Evolutionary conservation across 2,888 invertebrate genomes (phyloP).

Genomic region (Yponomeuta malinellus): DNA sequence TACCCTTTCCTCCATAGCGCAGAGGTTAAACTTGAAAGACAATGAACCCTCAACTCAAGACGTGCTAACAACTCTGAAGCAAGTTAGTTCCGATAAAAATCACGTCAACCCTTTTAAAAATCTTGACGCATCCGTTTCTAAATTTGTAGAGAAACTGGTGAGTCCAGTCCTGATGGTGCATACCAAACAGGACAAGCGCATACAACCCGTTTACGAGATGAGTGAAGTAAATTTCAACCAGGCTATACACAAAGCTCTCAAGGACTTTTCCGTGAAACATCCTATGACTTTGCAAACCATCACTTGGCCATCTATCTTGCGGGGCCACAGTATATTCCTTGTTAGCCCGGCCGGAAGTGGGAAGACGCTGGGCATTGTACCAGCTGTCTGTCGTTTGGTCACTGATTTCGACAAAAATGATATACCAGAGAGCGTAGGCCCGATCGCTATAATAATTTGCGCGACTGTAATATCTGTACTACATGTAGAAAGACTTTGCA

Average conservation of each 20-base stretch:
- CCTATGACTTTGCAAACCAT: conserved; percentile 79
- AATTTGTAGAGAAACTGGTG: conserved; percentile 60
- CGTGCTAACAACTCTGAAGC: conserved; percentile 17
- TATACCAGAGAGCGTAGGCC: conserved; percentile 65
- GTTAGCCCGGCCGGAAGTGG: conserved; percentile 77
- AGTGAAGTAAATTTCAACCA: conserved; percentile 49
- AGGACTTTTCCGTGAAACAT: conserved; percentile 43
- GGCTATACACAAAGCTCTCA: conserved; percentile 43
- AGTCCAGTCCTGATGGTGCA: conserved; percentile 61
- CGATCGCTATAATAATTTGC: conserved; percentile 80
- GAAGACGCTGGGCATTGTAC: conserved; percentile 82
- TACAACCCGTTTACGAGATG: conserved; percentile 42
- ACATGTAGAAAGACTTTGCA: conserved; percentile 54
- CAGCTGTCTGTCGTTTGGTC: conserved; percentile 79
- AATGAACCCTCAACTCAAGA: neutral
- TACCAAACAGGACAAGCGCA: conserved; percentile 46
- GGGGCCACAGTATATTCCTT: conserved; percentile 79
- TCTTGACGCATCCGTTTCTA: conserved; percentile 46
- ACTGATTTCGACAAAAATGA: conserved; percentile 48
- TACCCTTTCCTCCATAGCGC: conserved; percentile 10
- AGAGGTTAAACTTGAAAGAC: conserved; percentile 14
- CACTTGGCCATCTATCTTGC: conserved; percentile 81
- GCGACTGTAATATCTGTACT: conserved; percentile 75
- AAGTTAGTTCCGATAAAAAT: conserved; percentile 18
- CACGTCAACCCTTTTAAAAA: conserved; percentile 60